Evolutionary conservation across 2,113 vertebrate genomes (phyloP).

Genomic region (Galeopterus variegatus): DNA sequence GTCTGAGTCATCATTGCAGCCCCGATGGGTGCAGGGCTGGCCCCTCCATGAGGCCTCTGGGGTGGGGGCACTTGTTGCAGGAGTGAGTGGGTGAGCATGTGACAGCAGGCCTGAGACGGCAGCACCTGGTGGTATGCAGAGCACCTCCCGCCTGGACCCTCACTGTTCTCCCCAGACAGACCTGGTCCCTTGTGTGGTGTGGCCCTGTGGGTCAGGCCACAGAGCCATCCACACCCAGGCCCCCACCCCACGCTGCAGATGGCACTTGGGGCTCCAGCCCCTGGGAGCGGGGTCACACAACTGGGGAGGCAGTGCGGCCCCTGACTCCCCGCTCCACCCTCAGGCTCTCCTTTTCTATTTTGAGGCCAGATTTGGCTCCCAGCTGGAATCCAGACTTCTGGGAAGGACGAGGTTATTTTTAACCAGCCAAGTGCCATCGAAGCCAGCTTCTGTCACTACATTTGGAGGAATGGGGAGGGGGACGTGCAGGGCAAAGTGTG

Average conservation of each 20-base stretch:
- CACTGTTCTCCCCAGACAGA: rapidly evolving
- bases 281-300: too few relatives aligned
- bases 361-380: neutral
- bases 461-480: rapidly evolving
- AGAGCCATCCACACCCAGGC: rapidly evolving
- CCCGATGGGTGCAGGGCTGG: neutral
- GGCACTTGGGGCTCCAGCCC: neutral
- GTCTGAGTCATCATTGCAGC: neutral
- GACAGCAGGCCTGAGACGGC: neutral
- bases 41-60: too few relatives aligned
- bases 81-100: neutral
- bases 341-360: neutral
- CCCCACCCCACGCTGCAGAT: rapidly evolving
- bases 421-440: neutral
- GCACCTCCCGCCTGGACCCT: rapidly evolving
- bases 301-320: rapidly evolving
- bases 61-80: neutral
- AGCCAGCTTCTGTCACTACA: neutral
- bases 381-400: neutral
- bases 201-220: neutral
- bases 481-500: rapidly evolving
- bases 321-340: rapidly evolving
- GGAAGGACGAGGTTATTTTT: rapidly evolving
- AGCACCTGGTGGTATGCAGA: rapidly evolving
- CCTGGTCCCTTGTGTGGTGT: rapidly evolving